These are phyloP conservation scores for Eremobia ochroleuca DNA, from an alignment of 2,888 invertebrate species.

Conservation along the genomic window DNA sequence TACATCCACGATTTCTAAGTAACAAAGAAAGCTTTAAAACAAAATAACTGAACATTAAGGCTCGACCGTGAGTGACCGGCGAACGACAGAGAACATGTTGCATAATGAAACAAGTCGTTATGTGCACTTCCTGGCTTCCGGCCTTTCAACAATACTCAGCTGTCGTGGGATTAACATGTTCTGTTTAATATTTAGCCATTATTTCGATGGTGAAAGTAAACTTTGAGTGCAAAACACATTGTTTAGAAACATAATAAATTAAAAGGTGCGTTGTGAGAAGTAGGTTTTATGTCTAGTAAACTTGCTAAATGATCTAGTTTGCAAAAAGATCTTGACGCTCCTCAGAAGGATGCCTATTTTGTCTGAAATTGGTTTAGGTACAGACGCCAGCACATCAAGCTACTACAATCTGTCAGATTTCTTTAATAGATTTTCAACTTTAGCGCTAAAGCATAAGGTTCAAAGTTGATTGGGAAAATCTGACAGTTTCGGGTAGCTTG, in stretches of 20 bases:
- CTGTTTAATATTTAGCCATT: conserved; percentile 66
- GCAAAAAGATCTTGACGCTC: not conserved
- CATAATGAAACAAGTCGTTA: conserved; percentile 70
- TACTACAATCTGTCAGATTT: too few relatives aligned
- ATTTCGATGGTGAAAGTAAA: conserved; percentile 70
- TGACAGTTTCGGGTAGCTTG: too few relatives aligned
- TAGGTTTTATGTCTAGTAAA: conserved; percentile 1
- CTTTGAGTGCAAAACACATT: conserved; percentile 44
- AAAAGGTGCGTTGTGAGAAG: conserved; percentile 27
- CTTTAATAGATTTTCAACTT: too few relatives aligned
- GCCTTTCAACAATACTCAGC: conserved; percentile 67
- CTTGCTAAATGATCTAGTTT: conserved; percentile 17
- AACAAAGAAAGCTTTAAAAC: conserved; percentile 51
- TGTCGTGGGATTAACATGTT: conserved; percentile 72
- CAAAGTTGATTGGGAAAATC: too few relatives aligned
- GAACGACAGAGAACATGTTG: conserved; percentile 57
- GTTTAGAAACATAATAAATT: conserved; percentile 37
- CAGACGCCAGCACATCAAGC: too few relatives aligned
- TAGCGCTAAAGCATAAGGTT: too few relatives aligned
- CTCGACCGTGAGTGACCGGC: conserved; percentile 57
- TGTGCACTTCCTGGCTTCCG: conserved; percentile 75
- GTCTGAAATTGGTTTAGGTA: not conserved
- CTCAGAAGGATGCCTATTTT: not conserved
- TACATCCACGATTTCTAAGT: conserved; percentile 2
- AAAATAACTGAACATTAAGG: conserved; percentile 56